phyloP scores from a whole-genome alignment of 92 coral and sea anemone species.

The Hydrozoanthus gracilis region DNA sequence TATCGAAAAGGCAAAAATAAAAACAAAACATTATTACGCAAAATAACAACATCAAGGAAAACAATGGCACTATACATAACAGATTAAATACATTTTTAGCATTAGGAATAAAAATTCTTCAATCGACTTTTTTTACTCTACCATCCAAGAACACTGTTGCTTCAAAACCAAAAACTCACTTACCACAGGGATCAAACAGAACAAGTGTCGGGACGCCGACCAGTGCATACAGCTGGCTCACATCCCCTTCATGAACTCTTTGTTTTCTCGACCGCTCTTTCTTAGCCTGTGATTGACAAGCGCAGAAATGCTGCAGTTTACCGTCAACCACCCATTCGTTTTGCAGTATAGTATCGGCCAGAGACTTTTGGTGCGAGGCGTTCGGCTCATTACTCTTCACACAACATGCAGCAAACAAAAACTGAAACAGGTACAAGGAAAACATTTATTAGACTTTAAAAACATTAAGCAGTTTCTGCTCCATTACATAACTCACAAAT shows the following conservation, averaged over 20 bases:
- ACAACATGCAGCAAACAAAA: constrained; percentile 81
- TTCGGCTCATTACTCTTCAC: constrained; percentile 82
- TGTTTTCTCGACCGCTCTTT: constrained; percentile 59
- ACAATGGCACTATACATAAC: neutral
- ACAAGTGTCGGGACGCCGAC: constrained; percentile 93
- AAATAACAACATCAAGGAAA: neutral
- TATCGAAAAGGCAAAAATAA: neutral
- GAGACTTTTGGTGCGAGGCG: constrained; percentile 71
- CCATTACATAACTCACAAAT: too few species aligned
- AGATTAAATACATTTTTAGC: too few species aligned
- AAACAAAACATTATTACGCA: neutral
- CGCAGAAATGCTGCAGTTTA: constrained; percentile 81
- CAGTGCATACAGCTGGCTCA: constrained; percentile 78
- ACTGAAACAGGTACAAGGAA: constrained; percentile 33
- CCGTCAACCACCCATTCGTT: constrained; percentile 61
- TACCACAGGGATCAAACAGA: constrained; percentile 78
- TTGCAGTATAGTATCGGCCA: constrained; percentile 58
- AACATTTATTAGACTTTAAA: neutral
- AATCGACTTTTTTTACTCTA: too few species aligned
- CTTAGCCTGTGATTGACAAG: constrained; percentile 78
- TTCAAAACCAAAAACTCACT: neutral
- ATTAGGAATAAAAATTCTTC: too few species aligned
- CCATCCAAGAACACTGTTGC: neutral
- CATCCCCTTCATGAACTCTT: constrained; percentile 62
- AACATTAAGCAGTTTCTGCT: too few species aligned